Evolutionary conservation across 2,797 vertebrate genomes (phyloP), one percentile per base, ranked within the genome.

Genomic region (Molossus alvarezi): DNA sequence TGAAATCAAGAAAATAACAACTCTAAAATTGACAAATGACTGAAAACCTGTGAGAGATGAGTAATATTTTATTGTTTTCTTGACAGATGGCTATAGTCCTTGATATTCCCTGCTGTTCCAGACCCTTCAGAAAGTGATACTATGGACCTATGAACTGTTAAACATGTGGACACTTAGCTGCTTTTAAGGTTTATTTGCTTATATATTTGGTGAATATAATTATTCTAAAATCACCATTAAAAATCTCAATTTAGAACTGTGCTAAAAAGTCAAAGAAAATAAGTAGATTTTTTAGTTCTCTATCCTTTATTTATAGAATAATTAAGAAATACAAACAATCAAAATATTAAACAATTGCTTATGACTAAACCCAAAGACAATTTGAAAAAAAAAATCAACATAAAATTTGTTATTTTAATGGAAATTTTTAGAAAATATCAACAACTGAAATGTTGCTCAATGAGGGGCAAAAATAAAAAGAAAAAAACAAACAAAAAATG

Each of bases 1-100:
- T 67, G 41, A 92, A 92, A 73, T 72, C 25, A 84, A 84, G 25
- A 20, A 79, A 76, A 25, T 33, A 25, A n/a, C 20, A 88, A 45
- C n/a, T 60, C 5, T 65, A 58, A 91, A 20, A 77, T n/a, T 65
- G 72, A 45, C 6, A 88, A 87, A 45, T 82, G n/a, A 57, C 15
- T 29, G 23, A 84, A 69, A 92, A 67, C 25, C 18, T 8, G 1
- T 27, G 12, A 75, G 29, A 58, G 1, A 67, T 58, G 60, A 58
- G 33, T 81, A 82, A 60, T 23, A 67, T 6, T 79, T 55, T 88
- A 33, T 1, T 6, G 5, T 55, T 27, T 41, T 1, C 17, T 69
- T 71, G 67, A 58, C 5, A 77, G 48, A 41, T 73, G 55, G 6
- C 12, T 90, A 23, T 79, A 27, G 3, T 27, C 65, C 15, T 37